phyloP scores from a whole-genome alignment of 2,888 invertebrate genomes.

The Lymantria monacha region DNA sequence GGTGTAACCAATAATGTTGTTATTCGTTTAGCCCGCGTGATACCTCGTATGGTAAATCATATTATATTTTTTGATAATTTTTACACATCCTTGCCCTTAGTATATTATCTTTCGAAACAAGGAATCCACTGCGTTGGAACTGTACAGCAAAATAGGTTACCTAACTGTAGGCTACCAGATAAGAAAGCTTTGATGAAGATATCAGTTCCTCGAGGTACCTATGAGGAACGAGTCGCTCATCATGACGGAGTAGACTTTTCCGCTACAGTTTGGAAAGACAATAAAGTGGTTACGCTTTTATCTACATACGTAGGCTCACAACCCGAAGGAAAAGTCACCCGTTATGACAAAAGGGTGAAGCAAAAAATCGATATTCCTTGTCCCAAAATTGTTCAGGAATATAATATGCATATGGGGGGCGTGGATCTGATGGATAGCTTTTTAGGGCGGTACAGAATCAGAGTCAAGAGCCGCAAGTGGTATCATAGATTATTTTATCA shows the following conservation, averaged over 20 bases:
- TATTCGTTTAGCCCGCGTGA: neutral
- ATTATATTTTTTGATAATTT: slow-evolving; percentile 8
- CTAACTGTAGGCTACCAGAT: slow-evolving; percentile 11
- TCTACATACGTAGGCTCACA: neutral
- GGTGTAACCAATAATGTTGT: slow-evolving; percentile 4
- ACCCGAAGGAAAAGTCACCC: neutral
- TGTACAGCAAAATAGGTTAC: slow-evolving; percentile 6
- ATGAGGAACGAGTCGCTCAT: slow-evolving; percentile 1
- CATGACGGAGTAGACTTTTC: neutral
- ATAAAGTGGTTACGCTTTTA: neutral
- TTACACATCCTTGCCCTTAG: slow-evolving; percentile 7
- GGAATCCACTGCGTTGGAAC: neutral
- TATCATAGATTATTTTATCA: slow-evolving; percentile 2
- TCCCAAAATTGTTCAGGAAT: slow-evolving; percentile 6
- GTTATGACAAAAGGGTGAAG: slow-evolving; percentile 10
- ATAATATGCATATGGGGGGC: slow-evolving; percentile 6
- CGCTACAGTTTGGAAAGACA: neutral
- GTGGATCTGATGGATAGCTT: slow-evolving; percentile 4
- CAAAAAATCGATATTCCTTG: slow-evolving; percentile 3
- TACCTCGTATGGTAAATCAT: slow-evolving; percentile 3
- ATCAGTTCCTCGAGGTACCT: slow-evolving; percentile 6
- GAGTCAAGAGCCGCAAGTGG: slow-evolving; percentile 1
- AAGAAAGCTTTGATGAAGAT: slow-evolving; percentile 11
- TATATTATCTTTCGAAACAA: slow-evolving; percentile 1
- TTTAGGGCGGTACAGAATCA: slow-evolving; percentile 8